Percentiles rank a stretch among this genome's conserved stretches.
Conservation (phyloP, 2,113 vertebrate genomes). For the Eidolon helvum region DNA sequence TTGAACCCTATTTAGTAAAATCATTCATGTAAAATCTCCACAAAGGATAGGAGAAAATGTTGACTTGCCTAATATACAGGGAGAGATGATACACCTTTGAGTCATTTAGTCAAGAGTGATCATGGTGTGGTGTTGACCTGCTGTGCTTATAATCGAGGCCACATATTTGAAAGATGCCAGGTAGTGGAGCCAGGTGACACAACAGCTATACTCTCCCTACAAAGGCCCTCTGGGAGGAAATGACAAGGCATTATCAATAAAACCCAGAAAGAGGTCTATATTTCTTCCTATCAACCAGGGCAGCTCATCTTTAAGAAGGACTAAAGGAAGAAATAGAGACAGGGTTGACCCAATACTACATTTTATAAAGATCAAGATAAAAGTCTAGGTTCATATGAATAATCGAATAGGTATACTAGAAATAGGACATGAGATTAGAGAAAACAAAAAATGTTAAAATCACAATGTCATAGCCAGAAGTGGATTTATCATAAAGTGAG, state of each 20-base stretch:
- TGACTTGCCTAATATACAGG: neutral
- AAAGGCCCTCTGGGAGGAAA: neutral
- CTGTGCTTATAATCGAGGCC: neutral
- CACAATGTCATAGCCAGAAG: neutral
- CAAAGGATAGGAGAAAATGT: neutral
- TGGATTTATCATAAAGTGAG: neutral
- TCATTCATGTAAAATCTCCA: neutral
- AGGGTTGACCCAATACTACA: neutral
- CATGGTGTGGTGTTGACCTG: neutral
- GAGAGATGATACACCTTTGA: neutral
- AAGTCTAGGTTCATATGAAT: neutral
- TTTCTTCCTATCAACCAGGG: neutral
- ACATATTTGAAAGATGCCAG: neutral
- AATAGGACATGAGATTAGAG: neutral
- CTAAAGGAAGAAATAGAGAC: neutral
- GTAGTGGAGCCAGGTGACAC: neutral
- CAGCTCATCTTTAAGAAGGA: neutral
- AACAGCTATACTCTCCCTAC: neutral
- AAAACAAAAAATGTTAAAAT: neutral
- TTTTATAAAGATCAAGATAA: neutral
- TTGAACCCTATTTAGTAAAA: constrained; percentile 19
- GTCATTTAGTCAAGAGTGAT: neutral
- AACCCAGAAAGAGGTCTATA: neutral
- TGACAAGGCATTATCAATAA: neutral
- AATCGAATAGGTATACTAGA: neutral